Conservation (phyloP, 2,797 vertebrate species). For the Apogon hyalosoma region DNA sequence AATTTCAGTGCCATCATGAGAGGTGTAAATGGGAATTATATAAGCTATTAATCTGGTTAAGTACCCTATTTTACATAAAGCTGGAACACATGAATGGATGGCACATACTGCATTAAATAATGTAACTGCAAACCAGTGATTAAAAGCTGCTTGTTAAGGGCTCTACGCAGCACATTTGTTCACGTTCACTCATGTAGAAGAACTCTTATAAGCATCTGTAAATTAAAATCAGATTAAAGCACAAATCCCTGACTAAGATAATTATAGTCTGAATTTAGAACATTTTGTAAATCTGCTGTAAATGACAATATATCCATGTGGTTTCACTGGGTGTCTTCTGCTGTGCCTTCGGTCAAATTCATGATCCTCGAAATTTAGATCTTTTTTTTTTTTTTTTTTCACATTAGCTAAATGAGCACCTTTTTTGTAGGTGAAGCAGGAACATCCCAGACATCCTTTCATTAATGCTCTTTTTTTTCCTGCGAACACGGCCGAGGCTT, state of each 20-base stretch:
- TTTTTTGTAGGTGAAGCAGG: no score
- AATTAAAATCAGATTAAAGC: constrained; percentile 1
- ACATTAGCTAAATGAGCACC: no score
- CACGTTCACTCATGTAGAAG: not conserved
- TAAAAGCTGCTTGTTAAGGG: not conserved
- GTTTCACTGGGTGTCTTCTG: not conserved
- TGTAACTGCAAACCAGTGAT: not conserved
- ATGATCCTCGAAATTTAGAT: not conserved
- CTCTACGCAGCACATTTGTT: not conserved
- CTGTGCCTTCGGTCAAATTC: not conserved
- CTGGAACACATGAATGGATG: not conserved
- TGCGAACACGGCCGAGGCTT: not conserved
- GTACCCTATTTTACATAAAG: not conserved
- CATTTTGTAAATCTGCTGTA: not conserved
- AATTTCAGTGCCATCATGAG: not conserved
- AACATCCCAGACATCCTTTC: no score
- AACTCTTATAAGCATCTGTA: constrained; percentile 1
- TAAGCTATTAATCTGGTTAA: not conserved
- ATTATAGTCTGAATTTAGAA: not conserved
- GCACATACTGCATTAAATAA: not conserved
- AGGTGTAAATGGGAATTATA: constrained; percentile 2
- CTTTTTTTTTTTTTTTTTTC: no score
- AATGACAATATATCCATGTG: not conserved
- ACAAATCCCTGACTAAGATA: not conserved
- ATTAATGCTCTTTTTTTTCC: no score